phyloP scores from a whole-genome alignment of 2,888 invertebrate genomes.

The Hydropsyche betteni region DNA sequence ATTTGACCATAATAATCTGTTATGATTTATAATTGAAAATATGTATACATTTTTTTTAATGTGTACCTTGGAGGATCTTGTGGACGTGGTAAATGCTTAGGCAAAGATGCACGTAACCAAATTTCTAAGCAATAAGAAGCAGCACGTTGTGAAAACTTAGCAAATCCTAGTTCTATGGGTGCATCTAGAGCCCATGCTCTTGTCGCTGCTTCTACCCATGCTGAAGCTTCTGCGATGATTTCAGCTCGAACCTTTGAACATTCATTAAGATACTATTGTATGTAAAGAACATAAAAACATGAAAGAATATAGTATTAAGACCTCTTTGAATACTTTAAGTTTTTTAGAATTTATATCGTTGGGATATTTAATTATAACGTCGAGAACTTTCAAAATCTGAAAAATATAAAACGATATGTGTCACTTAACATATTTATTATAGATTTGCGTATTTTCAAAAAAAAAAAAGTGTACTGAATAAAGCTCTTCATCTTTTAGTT shows the following conservation, averaged over 20 bases:
- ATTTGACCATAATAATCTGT: neutral
- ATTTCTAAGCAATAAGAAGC: conserved; percentile 59
- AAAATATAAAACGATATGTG: neutral
- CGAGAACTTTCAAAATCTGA: conserved; percentile 66
- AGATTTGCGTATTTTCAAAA: neutral
- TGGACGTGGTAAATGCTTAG: conserved; percentile 56
- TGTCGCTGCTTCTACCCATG: conserved; percentile 61
- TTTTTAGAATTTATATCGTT: conserved; percentile 58
- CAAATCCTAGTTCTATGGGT: conserved; percentile 60
- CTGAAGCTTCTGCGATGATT: conserved; percentile 58
- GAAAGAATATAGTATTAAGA: conserved; percentile 52
- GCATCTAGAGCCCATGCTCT: conserved; percentile 42
- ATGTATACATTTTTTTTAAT: too few relatives aligned
- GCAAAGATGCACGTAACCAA: conserved; percentile 58
- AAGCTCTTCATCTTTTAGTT: conserved; percentile 63
- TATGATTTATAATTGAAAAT: too few relatives aligned
- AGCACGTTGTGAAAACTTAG: conserved; percentile 58
- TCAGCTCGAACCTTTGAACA: conserved; percentile 57
- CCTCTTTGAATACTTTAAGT: conserved; percentile 62
- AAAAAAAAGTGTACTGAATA: conserved; percentile 59
- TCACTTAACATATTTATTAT: neutral
- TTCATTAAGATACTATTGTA: neutral
- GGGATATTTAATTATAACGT: conserved; percentile 63
- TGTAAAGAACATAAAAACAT: neutral
- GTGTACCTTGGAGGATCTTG: conserved; percentile 58